Base-by-base conservation (phyloP, 1,140 invertebrate genomes). In the Helicoverpa armigera region DNA sequence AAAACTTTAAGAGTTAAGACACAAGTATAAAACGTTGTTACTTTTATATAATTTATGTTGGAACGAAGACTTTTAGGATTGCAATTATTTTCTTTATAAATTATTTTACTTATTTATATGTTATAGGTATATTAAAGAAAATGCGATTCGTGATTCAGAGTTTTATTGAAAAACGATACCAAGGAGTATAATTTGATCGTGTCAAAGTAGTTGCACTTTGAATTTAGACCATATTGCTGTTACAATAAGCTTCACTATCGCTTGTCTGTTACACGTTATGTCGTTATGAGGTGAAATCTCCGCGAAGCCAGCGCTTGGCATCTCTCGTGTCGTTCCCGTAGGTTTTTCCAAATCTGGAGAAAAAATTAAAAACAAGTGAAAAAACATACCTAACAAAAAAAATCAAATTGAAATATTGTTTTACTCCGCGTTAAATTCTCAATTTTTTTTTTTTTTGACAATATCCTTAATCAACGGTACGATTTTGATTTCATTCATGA, bases 321-420 rank as follows among this genome's bases (percentile, higher is more conserved):
- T 97, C 96, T 84, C 96, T 94, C 0, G 97, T 97, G 85, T 97
- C 96, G 70, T 96, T 96, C 50, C 97, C 97, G 90, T 96, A 97
- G 0, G 97, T 97, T 88, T 96, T 97, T 23, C 97, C 97, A 89
- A 96, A 96, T 83, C 96, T 97, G 81, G 85, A 83, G 84, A 87
- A 50, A 65, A 65, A 78, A 53, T 67, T 51, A 4, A 16, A 51
- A 16, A 58, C 12, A 11, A 43, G 14, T 61, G 9, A 29, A 10
- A 65, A 65, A 65, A 14, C 61, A 65, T 9, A 58, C 2, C 31
- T 35, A 35, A 7, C 0, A 11, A 56, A 56, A n/a, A 14, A n/a
- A n/a, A n/a, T n/a, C n/a, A n/a, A n/a, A n/a, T n/a, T n/a, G n/a
- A n/a, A n/a, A n/a, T n/a, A n/a, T n/a, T n/a, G n/a, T n/a, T n/a